Base-by-base conservation (phyloP, 64 coral and sea anemone species). In the Actinia equina region DNA sequence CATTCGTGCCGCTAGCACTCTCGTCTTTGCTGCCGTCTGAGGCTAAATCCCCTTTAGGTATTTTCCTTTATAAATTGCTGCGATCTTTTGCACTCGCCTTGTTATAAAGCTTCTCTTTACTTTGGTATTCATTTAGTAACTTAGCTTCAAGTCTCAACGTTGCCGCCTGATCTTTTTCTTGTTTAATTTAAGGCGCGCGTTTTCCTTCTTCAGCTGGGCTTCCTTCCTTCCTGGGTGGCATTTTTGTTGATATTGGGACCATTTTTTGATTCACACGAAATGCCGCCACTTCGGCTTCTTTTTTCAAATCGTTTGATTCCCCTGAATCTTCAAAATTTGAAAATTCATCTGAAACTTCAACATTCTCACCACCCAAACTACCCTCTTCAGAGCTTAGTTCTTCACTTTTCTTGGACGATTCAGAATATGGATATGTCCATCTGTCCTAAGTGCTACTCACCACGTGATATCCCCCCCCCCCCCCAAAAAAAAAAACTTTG, bases 241-340 rank as follows among this genome's bases (percentile, higher is more conserved):
- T 63, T 63, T 63, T 77, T 77, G 8, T 42, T 26, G 43, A 9
- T 77, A 30, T 7, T 0, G 74, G 43, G 74, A n/a, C 43, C 74
- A 57, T 83, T 53, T 83, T 49, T 58, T 83, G 82, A 37, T 83
- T 83, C 0, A 83, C 82, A 44, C 82, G 26, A 37, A 83, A 44
- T 25, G 82, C 82, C n/a, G 82, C 82, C 10, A 83, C 25, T 18
- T 83, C 52, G 14, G 60, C 60, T 20, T 63, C 60, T 17, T 22
- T 17, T 63, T 17, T 63, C 2, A 63, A 63, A 63, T 63, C 60
- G 18, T 17, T 17, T 37, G 30, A 37, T 37, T 37, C 30, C 30
- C 0, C 30, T 37, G 30, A n/a, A n/a, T n/a, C n/a, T n/a, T n/a
- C n/a, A n/a, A n/a, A n/a, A n/a, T n/a, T 37, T 20, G 60, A 63